Conservation (phyloP, 2,113 vertebrate genomes). For the Prolemur simus region DNA sequence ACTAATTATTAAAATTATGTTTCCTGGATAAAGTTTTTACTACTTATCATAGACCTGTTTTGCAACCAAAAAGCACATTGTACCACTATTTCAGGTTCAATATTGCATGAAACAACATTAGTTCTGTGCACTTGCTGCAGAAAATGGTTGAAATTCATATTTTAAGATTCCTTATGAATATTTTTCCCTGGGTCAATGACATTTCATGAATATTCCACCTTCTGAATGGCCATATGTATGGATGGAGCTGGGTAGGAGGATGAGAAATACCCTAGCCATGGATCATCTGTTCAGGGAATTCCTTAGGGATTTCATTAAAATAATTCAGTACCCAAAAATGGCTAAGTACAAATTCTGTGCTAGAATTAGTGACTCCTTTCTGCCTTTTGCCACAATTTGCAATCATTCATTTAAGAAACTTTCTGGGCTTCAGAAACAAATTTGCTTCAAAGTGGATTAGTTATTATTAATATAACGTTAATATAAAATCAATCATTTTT, state of each 20-base stretch:
- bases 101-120: neutral
- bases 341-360: neutral
- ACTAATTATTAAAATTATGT: slow-evolving; percentile 9
- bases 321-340: neutral
- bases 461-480: neutral
- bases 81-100: neutral
- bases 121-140: neutral
- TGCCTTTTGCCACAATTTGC: neutral
- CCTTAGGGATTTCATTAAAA: neutral
- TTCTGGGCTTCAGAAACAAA: neutral
- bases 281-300: neutral
- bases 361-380: neutral
- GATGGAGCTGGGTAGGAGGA: neutral
- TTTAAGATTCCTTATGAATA: neutral
- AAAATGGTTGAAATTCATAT: neutral
- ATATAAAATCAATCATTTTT: neutral
- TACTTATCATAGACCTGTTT: neutral
- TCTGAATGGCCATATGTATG: neutral
- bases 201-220: neutral
- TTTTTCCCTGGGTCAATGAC: neutral
- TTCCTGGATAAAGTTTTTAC: neutral
- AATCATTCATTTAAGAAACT: neutral
- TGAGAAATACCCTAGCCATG: neutral
- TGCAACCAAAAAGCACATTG: neutral
- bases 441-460: neutral